phyloP scores from a whole-genome alignment of 2,888 invertebrate genomes.

The Torymus auratus region DNA sequence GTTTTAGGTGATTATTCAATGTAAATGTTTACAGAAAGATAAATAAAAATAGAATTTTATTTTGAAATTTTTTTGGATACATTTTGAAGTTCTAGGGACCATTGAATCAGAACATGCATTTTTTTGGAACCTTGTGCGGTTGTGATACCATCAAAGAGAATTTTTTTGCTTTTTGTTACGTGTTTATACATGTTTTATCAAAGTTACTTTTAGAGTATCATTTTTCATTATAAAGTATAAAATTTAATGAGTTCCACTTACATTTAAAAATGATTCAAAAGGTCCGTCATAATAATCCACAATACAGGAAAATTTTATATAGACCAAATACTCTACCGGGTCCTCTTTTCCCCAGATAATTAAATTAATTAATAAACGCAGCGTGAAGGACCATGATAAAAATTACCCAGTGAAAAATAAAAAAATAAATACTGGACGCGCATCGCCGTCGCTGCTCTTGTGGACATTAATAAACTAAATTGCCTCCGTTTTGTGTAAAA shows the following conservation, averaged over 20 bases:
- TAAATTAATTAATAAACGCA: constrained; percentile 51
- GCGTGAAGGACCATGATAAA: constrained; percentile 30
- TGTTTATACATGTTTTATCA: too few relatives aligned
- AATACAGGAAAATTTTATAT: constrained; percentile 29
- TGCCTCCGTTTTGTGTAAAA: constrained; percentile 44
- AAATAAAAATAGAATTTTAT: too few relatives aligned
- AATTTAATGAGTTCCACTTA: not conserved
- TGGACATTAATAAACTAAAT: constrained; percentile 54
- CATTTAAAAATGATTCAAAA: constrained; percentile 35
- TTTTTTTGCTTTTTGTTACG: too few relatives aligned
- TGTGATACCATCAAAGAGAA: too few relatives aligned
- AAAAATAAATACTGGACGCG: not conserved
- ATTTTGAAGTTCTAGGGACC: too few relatives aligned
- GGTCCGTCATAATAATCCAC: constrained; percentile 34
- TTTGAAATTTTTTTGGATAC: too few relatives aligned
- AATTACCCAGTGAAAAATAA: constrained; percentile 37
- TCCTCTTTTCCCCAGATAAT: constrained; percentile 29
- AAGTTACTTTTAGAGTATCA: too few relatives aligned
- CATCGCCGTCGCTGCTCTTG: not conserved
- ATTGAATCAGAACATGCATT: too few relatives aligned
- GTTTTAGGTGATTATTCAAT: too few relatives aligned
- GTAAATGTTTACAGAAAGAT: too few relatives aligned
- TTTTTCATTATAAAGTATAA: too few relatives aligned
- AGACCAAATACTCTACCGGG: not conserved
- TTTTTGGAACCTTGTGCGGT: too few relatives aligned